phyloP scores from a whole-genome alignment of 2,888 invertebrate genomes.

The Ditula angustiorana region DNA sequence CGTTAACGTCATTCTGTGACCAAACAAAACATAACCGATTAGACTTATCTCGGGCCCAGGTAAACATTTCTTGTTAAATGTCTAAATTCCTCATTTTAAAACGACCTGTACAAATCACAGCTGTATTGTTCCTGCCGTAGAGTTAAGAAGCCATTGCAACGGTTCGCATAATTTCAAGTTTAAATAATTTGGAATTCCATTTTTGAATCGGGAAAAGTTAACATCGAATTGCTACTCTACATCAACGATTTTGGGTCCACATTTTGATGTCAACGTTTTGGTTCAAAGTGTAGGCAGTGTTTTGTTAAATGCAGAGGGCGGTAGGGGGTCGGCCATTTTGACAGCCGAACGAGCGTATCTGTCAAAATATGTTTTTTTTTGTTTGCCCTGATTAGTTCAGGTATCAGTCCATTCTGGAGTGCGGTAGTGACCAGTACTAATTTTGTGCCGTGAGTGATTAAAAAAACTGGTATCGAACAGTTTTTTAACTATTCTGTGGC shows the following conservation, averaged over 20 bases:
- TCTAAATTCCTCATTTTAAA: slow-evolving; percentile 60
- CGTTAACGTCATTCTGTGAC: slow-evolving; percentile 60
- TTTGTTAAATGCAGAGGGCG: slow-evolving; percentile 51
- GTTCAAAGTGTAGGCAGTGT: slow-evolving; percentile 30
- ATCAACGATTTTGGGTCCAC: slow-evolving; percentile 3
- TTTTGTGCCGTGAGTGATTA: slow-evolving; percentile 48
- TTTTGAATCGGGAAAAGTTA: slow-evolving; percentile 14
- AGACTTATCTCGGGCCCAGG: slow-evolving; percentile 71
- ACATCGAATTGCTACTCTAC: slow-evolving; percentile 2
- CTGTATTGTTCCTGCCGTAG: slow-evolving; percentile 38
- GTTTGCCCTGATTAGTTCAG: slow-evolving; percentile 64
- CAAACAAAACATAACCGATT: slow-evolving; percentile 81
- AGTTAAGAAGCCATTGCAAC: slow-evolving; percentile 26
- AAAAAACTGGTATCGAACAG: neutral
- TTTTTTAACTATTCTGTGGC: neutral
- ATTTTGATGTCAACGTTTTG: slow-evolving; percentile 3
- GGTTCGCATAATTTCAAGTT: slow-evolving; percentile 22
- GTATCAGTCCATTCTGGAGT: slow-evolving; percentile 67
- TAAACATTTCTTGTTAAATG: slow-evolving; percentile 71
- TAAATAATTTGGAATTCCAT: slow-evolving; percentile 13
- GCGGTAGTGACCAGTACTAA: slow-evolving; percentile 58
- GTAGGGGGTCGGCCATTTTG: slow-evolving; percentile 72
- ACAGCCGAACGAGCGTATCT: slow-evolving; percentile 70
- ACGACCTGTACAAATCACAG: neutral
- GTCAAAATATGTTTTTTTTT: slow-evolving; percentile 73